Percentiles rank a stretch among this genome's conserved stretches.
Conservation (phyloP, 2,888 invertebrate species). For the Cacoxenus indagator region DNA sequence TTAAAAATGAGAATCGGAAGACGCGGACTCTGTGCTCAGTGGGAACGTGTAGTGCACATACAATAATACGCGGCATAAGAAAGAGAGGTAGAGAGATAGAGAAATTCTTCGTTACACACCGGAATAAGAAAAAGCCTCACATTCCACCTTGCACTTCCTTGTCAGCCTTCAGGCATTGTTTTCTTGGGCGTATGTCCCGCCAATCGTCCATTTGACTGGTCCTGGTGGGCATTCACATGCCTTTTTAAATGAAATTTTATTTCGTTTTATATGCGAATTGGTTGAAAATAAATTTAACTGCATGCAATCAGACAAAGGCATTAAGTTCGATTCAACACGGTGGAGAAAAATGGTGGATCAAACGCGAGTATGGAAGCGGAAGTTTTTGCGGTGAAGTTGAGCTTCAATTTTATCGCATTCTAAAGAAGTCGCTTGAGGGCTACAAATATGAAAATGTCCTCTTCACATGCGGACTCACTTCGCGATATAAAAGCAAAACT, state of each 20-base stretch:
- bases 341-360: neutral
- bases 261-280: slow-evolving; percentile 20
- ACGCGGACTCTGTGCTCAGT: neutral
- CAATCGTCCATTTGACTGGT: neutral
- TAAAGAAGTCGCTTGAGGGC: no score
- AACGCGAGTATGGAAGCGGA: neutral
- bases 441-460: no score
- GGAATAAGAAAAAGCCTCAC: neutral
- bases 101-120: no score
- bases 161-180: neutral
- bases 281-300: slow-evolving; percentile 11
- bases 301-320: neutral
- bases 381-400: no score
- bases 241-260: slow-evolving; percentile 20
- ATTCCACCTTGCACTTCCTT: neutral
- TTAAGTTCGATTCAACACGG: neutral
- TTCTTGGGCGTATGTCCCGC: neutral
- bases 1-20: neutral
- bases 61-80: neutral
- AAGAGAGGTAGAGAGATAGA: neutral
- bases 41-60: neutral
- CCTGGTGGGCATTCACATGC: neutral
- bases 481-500: no score
- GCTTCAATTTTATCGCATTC: neutral
- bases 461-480: no score